phyloP scores from a whole-genome alignment of 2,113 vertebrate species.

The Myotis brandtii region DNA sequence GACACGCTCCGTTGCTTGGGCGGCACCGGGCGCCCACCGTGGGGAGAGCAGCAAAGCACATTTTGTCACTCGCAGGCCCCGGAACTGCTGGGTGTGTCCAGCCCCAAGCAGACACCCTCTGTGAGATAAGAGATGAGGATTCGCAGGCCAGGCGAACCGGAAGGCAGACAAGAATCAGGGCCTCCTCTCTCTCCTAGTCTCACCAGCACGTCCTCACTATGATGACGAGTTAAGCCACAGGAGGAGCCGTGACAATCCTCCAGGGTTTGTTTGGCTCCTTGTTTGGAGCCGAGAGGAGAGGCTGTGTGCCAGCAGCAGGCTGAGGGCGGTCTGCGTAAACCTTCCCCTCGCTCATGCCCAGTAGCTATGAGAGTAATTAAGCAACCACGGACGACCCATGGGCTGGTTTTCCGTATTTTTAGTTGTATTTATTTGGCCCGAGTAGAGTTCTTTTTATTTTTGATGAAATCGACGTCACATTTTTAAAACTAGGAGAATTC shows the following conservation, averaged over 20 bases:
- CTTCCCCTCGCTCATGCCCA: accelerated
- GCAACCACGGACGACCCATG: not conserved
- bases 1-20: accelerated
- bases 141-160: not conserved
- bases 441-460: not conserved
- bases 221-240: not conserved
- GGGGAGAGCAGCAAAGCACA: not conserved
- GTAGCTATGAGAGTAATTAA: accelerated
- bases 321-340: not conserved
- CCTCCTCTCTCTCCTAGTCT: not conserved
- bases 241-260: accelerated
- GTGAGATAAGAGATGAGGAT: not conserved
- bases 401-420: too few species aligned
- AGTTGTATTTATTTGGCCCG: not conserved
- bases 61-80: not conserved
- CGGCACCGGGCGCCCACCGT: not conserved
- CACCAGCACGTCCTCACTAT: not conserved
- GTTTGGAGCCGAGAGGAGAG: not conserved
- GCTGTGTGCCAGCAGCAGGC: accelerated
- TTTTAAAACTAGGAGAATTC: not conserved
- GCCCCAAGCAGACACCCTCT: not conserved
- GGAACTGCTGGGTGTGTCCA: not conserved
- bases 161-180: too few species aligned
- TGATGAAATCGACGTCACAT: not conserved
- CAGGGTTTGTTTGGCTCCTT: not conserved